Evolutionary conservation across 2,113 vertebrate genomes (phyloP).

Genomic region (Vicugna pacos): DNA sequence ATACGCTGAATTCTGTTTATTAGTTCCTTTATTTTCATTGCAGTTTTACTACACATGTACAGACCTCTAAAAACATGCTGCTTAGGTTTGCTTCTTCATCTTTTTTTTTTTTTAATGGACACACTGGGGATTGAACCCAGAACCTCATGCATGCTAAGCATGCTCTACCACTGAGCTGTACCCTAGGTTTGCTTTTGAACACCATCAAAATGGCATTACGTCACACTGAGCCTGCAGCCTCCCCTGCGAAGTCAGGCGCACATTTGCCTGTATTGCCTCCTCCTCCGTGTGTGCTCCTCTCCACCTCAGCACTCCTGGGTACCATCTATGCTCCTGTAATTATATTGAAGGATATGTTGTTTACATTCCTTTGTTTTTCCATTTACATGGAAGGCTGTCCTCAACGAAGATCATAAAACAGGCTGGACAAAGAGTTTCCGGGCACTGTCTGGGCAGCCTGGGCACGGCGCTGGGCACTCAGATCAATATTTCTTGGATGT

Average conservation of each 20-base stretch:
- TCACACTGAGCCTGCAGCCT: rapidly evolving
- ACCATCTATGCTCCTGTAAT: background rate
- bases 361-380: background rate
- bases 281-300: background rate
- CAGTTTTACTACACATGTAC: rapidly evolving
- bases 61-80: background rate
- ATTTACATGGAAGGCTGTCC: background rate
- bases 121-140: no score
- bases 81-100: background rate
- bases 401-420: background rate
- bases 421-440: background rate
- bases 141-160: no score
- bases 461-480: no score
- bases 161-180: no score
- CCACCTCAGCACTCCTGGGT: background rate
- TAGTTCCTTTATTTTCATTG: background rate
- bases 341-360: background rate
- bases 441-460: background rate
- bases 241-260: no score
- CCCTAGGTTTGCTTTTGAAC: background rate
- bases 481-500: background rate
- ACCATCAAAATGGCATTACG: background rate
- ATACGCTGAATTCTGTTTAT: background rate
- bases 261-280: background rate
- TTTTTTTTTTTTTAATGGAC: no score